These are phyloP conservation scores for Odocoileus virginianus DNA, from an alignment of 2,113 vertebrate species.

Conservation along the genomic window DNA sequence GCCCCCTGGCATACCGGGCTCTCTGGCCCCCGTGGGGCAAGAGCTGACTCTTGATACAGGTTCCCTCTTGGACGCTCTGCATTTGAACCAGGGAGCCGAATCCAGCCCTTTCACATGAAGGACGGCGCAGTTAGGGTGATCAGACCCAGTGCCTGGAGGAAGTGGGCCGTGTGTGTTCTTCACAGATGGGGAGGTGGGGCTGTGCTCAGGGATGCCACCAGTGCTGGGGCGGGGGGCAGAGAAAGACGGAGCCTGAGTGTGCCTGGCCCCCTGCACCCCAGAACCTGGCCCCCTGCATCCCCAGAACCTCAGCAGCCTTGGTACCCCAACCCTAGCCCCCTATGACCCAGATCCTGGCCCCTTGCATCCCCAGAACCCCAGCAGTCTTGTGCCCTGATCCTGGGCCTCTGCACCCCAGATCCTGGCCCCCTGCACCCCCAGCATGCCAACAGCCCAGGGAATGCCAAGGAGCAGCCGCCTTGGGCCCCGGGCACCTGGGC, in stretches of 20 bases:
- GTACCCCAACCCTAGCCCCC: neutral
- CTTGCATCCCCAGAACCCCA: neutral
- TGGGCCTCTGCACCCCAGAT: no score
- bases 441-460: neutral
- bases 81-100: neutral
- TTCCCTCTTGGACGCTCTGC: neutral
- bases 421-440: neutral
- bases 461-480: neutral
- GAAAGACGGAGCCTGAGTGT: neutral
- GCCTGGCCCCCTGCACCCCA: neutral
- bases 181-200: neutral
- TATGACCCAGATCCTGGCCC: neutral
- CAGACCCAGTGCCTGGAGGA: rapidly evolving
- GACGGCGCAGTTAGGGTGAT: rapidly evolving
- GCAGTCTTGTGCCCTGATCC: no score
- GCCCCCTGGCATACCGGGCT: rapidly evolving
- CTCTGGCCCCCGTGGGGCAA: rapidly evolving
- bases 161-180: rapidly evolving
- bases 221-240: neutral
- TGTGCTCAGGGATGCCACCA: rapidly evolving
- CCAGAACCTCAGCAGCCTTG: neutral
- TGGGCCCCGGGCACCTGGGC: neutral
- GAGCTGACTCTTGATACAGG: neutral
- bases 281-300: neutral
- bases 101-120: neutral